Evolutionary conservation across 53 echinoderm and acorn worm species (phyloP).

Genomic region (Echinarachnius parma): DNA sequence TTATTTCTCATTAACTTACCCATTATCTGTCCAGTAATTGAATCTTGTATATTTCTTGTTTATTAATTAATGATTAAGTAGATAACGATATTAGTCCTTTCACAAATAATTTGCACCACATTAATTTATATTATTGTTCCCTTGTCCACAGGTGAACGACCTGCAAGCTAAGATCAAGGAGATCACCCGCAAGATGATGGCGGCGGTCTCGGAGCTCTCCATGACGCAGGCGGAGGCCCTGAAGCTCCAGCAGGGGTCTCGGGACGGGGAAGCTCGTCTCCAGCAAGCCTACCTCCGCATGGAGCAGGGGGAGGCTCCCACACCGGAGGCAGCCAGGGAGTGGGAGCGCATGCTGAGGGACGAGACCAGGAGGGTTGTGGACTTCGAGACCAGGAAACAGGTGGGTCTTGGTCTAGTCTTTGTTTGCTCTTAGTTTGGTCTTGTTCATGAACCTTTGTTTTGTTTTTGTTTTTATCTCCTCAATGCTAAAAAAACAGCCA

Average conservation of each 20-base stretch:
- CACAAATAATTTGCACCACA: too few relatives aligned
- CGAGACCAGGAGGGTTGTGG: constrained; percentile 63
- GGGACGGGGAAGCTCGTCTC: constrained; percentile 71
- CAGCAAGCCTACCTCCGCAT: constrained; percentile 99
- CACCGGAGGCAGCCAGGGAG: constrained; percentile 78
- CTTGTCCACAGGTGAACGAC: constrained; percentile 99
- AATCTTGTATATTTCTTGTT: too few relatives aligned
- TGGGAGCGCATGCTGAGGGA: constrained; percentile 96
- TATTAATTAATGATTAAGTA: too few relatives aligned
- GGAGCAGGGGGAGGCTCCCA: constrained; percentile 98
- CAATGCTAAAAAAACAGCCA: too few relatives aligned
- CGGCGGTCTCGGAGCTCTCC: constrained; percentile 91
- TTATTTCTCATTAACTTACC: too few relatives aligned
- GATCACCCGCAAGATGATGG: constrained; percentile 98
- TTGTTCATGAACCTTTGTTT: too few relatives aligned
- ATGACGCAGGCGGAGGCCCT: constrained; percentile 96
- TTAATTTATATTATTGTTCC: too few relatives aligned
- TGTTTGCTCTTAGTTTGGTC: too few relatives aligned
- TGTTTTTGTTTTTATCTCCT: too few relatives aligned
- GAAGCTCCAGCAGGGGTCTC: constrained; percentile 69
- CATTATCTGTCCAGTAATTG: too few relatives aligned
- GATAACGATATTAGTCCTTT: too few relatives aligned
- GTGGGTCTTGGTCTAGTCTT: too few relatives aligned
- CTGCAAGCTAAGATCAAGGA: constrained; percentile 95
- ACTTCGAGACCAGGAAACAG: constrained; percentile 64